Evolutionary conservation across 92 coral and sea anemone species (phyloP), one percentile per base, ranked within the genome.

Genomic region (Hydrozoanthus gracilis): DNA sequence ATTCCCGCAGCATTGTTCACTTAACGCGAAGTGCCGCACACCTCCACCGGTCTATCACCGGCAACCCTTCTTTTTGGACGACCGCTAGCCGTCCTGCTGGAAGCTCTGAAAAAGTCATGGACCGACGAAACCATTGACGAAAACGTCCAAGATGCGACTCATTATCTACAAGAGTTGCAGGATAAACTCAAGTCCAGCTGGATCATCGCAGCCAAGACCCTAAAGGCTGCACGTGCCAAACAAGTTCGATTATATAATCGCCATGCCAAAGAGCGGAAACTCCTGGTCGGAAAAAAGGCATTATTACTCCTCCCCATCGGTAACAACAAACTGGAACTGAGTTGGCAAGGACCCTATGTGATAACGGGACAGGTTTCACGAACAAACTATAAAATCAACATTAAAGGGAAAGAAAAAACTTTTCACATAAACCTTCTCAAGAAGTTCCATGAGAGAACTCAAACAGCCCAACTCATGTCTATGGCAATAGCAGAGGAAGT

Each of bases 341-440:
- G 66, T 45, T 91, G 89, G 91, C 93, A 91, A 50, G 93, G 91
- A 3, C 93, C 91, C 12, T 91, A 70, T 58, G 50, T 11, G 50
- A 70, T 88, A 48, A 78, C 84, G n/a, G 49, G 76, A 10, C 82
- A 77, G 86, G 61, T 27, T 44, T 46, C 71, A 9, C 82, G 80
- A 27, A 78, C 86, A n/a, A 48, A 60, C 46, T 77, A 87, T 67
- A 76, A 86, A 60, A 87, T 50, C 55, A 71, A 86, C 50, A 88
- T 83, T 44, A 78, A 79, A 13, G 86, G 79, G 49, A 89, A 68
- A 15, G 55, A 49, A 58, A 84, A 76, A 77, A 90, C 87, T 55
- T 86, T 78, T 56, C 82, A 90, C 58, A 49, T 89, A 18, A 90
- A 86, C 76, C 80, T 86, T 54, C 51, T 90, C 44, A 90, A 65